These are phyloP conservation scores for Nephrocerus scutellatus DNA, from an alignment of 2,888 invertebrate species.

Conservation along the genomic window DNA sequence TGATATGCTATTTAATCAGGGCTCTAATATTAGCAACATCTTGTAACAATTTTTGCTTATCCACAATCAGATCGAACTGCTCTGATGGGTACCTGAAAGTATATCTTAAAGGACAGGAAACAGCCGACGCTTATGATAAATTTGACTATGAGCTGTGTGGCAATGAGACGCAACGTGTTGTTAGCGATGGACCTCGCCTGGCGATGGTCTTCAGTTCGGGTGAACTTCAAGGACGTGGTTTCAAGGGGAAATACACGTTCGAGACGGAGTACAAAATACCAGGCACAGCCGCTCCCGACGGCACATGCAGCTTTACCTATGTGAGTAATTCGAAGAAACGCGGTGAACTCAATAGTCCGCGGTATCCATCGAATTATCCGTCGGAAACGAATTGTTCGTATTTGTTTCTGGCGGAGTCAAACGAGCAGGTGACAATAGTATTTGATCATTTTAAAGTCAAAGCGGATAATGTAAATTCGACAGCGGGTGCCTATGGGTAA, in stretches of 20 bases:
- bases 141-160: conserved; percentile 92
- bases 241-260: conserved; percentile 58
- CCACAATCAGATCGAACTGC: conserved; percentile 60
- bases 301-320: conserved; percentile 87
- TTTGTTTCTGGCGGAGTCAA: conserved; percentile 75
- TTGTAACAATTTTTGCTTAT: too few species aligned
- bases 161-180: conserved; percentile 70
- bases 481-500: conserved; percentile 69
- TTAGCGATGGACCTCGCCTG: conserved; percentile 86
- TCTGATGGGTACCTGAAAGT: conserved; percentile 86
- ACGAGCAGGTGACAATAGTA: conserved; percentile 83
- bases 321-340: conserved; percentile 77
- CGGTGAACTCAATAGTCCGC: conserved; percentile 91
- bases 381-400: conserved; percentile 92
- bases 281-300: conserved; percentile 87
- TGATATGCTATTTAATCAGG: neutral
- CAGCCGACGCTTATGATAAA: conserved; percentile 86
- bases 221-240: conserved; percentile 81
- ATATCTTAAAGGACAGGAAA: conserved; percentile 87
- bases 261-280: conserved; percentile 84
- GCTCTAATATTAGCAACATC: neutral
- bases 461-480: conserved; percentile 71
- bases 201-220: conserved; percentile 95
- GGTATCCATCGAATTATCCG: conserved; percentile 95
- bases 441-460: conserved; percentile 88